Evolutionary conservation across 92 coral and sea anemone genomes (phyloP).

Genomic region (Palythoa grandis): DNA sequence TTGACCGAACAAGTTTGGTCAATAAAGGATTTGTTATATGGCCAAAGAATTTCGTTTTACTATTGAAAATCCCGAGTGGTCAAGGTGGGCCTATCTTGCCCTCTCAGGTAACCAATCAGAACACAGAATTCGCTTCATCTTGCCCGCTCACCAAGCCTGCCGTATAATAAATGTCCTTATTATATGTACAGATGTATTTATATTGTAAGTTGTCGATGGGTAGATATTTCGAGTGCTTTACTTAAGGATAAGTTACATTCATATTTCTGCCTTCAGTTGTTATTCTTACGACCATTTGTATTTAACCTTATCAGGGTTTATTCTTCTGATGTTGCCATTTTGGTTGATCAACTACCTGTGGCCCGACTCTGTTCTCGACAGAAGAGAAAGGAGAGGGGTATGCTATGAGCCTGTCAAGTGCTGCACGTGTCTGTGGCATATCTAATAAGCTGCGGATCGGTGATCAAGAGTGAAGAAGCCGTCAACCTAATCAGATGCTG

Average conservation of each 20-base stretch:
- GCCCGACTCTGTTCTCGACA: slow-evolving; percentile 96
- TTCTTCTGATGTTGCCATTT: slow-evolving; percentile 91
- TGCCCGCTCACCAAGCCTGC: no score
- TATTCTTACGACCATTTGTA: background rate
- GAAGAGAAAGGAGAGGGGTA: slow-evolving; percentile 90
- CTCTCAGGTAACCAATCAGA: no score
- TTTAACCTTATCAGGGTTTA: slow-evolving; percentile 64
- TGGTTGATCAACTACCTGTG: slow-evolving; percentile 95
- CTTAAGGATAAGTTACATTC: background rate
- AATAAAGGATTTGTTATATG: no score
- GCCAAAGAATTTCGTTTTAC: no score
- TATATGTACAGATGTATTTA: no score
- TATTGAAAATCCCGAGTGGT: no score
- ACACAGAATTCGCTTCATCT: no score
- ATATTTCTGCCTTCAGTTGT: background rate
- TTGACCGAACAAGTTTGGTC: no score
- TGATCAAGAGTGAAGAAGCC: background rate
- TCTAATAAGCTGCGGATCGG: slow-evolving; percentile 35
- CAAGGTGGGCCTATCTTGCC: no score
- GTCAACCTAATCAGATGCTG: background rate
- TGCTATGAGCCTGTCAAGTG: slow-evolving; percentile 98
- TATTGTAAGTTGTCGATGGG: background rate
- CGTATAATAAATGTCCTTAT: no score
- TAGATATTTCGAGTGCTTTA: background rate
- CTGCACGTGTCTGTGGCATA: slow-evolving; percentile 98